A percentile compares a stretch with the other conserved stretches of the same genome.
Evolutionary conservation across 2,113 vertebrate species (phyloP).

Genomic region (Bos indicus): DNA sequence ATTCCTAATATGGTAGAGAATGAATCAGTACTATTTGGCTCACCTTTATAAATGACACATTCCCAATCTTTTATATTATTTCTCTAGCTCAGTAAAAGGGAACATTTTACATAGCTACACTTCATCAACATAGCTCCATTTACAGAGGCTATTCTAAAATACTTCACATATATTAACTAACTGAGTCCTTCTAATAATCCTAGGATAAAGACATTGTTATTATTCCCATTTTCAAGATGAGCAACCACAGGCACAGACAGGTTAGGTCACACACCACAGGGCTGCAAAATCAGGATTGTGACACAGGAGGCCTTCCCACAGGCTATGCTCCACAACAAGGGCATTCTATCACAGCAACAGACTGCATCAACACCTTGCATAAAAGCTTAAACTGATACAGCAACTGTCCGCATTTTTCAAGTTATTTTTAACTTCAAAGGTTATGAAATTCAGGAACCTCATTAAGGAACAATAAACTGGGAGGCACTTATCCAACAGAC

Average conservation of each 20-base stretch:
- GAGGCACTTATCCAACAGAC: conserved; percentile 29
- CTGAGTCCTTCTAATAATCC: neutral
- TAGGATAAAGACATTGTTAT: neutral
- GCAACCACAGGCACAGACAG: neutral
- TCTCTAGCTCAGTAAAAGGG: neutral
- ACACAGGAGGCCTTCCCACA: neutral
- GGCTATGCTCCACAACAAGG: neutral
- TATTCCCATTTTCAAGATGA: neutral
- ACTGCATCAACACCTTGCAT: neutral
- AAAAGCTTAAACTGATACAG: neutral
- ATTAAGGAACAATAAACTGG: conserved; percentile 3
- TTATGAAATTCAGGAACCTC: conserved; percentile 44
- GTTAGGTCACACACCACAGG: neutral
- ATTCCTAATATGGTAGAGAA: neutral
- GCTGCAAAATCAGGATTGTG: neutral
- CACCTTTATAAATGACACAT: neutral
- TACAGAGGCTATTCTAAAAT: neutral
- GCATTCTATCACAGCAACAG: neutral
- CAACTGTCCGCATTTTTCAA: neutral
- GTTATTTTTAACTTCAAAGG: conserved; percentile 49
- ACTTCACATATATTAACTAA: neutral
- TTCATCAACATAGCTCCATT: neutral
- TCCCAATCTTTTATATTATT: neutral
- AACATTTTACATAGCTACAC: neutral
- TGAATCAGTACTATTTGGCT: neutral